Evolutionary conservation across 2,888 invertebrate species (phyloP), one percentile per base, ranked within the genome.

Genomic region (Hydriomena furcata): DNA sequence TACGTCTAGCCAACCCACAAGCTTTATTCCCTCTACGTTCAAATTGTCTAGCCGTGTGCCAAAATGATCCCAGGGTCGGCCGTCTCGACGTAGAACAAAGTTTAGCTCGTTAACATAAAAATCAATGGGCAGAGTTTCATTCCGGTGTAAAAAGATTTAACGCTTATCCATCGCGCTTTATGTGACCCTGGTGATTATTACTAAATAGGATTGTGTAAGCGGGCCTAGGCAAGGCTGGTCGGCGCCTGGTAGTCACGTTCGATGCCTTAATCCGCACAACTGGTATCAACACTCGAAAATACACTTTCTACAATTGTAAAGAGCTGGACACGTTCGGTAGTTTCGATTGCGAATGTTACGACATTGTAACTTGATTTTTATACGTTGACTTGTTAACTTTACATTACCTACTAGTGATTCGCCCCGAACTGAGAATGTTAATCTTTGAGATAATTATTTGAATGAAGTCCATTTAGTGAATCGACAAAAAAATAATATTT

Each of bases 291-390:
- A 54, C 24, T 50, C 41, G 40, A 64, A 59, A 53, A 61, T 61
- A 67, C 71, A 76, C 79, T 78, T 77, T 79, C 77, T 71, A 79
- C 57, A 55, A 51, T 47, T 59, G 52, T 51, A 59, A 60, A 55
- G 56, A 55, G 52, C 47, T 55, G 52, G 57, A 58, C 63, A 65
- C 58, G 65, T 65, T 63, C 54, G 55, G 56, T 62, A 46, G 55
- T 57, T 58, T 56, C 45, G 53, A 64, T 71, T 72, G 64, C 68
- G 60, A 67, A 64, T 67, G 59, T 67, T 67, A 66, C 65, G 62
- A 65, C 61, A 65, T 54, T 27, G 34, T 28, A 60, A 61, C 57
- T 62, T 43, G 44, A 55, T 38, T n/a, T n/a, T n/a, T n/a, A n/a
- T n/a, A n/a, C n/a, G n/a, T n/a, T n/a, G n/a, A n/a, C n/a, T n/a